These are phyloP conservation scores for Nomia melanderi DNA, from an alignment of 1,140 invertebrate species.

Conservation along the genomic window DNA sequence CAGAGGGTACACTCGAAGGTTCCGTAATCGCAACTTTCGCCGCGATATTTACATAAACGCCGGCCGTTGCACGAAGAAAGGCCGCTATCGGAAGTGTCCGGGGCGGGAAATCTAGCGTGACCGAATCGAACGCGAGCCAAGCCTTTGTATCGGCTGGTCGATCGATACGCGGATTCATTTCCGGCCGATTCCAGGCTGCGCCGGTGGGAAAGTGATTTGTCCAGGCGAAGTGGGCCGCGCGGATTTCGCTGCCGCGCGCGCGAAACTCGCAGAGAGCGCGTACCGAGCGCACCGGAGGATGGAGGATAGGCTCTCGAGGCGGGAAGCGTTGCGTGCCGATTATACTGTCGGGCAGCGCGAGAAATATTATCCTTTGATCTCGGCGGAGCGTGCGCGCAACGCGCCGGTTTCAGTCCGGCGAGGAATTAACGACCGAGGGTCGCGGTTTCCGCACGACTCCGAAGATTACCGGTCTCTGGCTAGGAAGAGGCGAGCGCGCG, in stretches of 20 bases:
- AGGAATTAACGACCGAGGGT: constrained; percentile 75
- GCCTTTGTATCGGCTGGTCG: constrained; percentile 35
- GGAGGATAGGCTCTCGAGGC: no score
- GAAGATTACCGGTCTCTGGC: constrained; percentile 70
- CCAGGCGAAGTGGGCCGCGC: constrained; percentile 50
- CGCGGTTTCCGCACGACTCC: constrained; percentile 55
- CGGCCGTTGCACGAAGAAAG: background rate
- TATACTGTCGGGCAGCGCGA: constrained; percentile 72
- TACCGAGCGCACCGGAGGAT: background rate
- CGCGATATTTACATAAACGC: background rate
- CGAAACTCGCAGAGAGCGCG: background rate
- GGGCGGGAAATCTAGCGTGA: constrained; percentile 16
- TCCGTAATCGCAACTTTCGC: background rate
- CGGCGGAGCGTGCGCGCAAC: constrained; percentile 61
- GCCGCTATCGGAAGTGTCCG: background rate
- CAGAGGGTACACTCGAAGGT: background rate
- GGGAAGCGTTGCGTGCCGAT: constrained; percentile 74
- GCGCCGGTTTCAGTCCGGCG: constrained; percentile 61
- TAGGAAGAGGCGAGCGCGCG: constrained; percentile 38
- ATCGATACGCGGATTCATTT: constrained; percentile 18
- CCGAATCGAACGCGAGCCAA: background rate
- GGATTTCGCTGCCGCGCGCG: constrained; percentile 35
- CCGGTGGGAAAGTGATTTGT: constrained; percentile 46
- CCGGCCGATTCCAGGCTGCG: constrained; percentile 8
- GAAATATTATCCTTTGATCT: constrained; percentile 79